phyloP scores from a whole-genome alignment of 92 coral and sea anemone species.

The Pocillopora meandrina region DNA sequence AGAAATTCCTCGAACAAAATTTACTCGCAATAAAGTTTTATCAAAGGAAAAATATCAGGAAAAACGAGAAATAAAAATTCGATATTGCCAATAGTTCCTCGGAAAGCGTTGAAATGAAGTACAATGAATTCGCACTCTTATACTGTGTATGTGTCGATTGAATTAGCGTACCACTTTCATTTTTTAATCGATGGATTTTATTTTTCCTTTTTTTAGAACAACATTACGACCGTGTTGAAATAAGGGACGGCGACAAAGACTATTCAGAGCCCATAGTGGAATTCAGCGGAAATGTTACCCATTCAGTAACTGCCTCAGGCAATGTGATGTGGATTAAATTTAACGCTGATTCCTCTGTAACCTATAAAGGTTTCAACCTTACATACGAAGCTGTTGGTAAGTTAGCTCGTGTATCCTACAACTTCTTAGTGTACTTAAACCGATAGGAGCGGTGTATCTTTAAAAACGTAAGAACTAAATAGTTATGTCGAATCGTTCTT shows the following conservation, averaged over 20 bases:
- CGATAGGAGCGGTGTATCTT: too few relatives aligned
- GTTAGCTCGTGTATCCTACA: not conserved
- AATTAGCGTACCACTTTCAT: too few relatives aligned
- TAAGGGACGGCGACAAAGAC: constrained; percentile 62
- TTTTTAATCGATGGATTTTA: too few relatives aligned
- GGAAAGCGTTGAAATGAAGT: too few relatives aligned
- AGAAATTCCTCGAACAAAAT: too few relatives aligned
- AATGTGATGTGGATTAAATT: constrained; percentile 82
- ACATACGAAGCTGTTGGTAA: constrained; percentile 62
- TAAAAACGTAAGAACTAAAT: too few relatives aligned
- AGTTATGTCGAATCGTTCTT: too few relatives aligned
- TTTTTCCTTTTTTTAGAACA: constrained; percentile 33
- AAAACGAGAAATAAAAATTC: too few relatives aligned
- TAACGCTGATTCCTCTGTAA: constrained; percentile 43
- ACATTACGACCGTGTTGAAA: constrained; percentile 42
- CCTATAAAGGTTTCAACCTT: constrained; percentile 63
- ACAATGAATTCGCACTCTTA: not conserved
- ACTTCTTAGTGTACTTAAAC: too few relatives aligned
- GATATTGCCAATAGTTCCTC: too few relatives aligned
- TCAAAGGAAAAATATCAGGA: too few relatives aligned
- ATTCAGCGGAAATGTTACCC: constrained; percentile 45
- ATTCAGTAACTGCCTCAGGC: constrained; percentile 51
- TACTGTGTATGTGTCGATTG: not conserved
- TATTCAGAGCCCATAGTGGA: constrained; percentile 46
- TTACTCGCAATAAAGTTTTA: too few relatives aligned